phyloP scores from a whole-genome alignment of 2,888 invertebrate genomes.

The Priapulus caudatus region DNA sequence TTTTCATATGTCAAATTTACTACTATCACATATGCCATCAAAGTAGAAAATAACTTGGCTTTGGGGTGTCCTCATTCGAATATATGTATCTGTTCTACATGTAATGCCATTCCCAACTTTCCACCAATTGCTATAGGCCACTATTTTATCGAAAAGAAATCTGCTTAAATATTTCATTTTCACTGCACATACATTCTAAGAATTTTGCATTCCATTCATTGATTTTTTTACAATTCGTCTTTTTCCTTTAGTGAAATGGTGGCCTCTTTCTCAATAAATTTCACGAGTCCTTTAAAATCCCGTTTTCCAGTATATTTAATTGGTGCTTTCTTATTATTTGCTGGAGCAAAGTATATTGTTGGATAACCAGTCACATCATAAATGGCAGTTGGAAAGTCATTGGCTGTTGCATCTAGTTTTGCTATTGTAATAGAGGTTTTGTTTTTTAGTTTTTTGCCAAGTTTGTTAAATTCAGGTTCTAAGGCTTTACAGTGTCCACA shows the following conservation, averaged over 20 bases:
- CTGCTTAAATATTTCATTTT: no score
- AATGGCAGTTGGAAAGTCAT: conserved; percentile 34
- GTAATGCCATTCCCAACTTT: no score
- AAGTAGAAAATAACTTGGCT: no score
- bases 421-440: conserved; percentile 27
- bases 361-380: conserved; percentile 33
- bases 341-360: conserved; percentile 39
- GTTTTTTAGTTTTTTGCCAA: conserved; percentile 34
- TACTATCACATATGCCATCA: no score
- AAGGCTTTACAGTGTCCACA: conserved; percentile 47
- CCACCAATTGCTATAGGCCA: no score
- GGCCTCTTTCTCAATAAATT: not conserved
- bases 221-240: conserved; percentile 3
- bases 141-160: no score
- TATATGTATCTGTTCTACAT: no score
- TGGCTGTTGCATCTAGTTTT: conserved; percentile 36
- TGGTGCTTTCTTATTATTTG: conserved; percentile 35
- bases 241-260: not conserved
- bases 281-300: conserved; percentile 16
- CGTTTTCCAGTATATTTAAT: conserved; percentile 35
- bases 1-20: no score
- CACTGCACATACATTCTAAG: no score
- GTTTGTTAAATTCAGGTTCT: conserved; percentile 42
- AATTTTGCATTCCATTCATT: no score
- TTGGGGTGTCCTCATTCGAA: no score